Evolutionary conservation across 2,888 invertebrate genomes (phyloP), one percentile per base, ranked within the genome.

Genomic region (Zaprionus obscuricornis): DNA sequence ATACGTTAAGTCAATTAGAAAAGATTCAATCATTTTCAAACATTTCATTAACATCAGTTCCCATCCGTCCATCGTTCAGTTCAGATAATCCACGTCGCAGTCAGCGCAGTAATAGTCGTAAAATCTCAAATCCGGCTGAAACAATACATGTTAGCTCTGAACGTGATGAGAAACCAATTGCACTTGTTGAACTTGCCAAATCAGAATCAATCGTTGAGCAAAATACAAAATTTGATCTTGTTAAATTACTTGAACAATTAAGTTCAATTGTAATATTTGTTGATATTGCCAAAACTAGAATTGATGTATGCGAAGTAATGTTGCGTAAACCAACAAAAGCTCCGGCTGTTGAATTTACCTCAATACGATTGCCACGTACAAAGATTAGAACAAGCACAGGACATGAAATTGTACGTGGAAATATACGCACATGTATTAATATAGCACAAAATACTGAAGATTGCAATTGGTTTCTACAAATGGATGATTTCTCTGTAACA

Each of bases 101-200:
- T 0, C 88, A 85, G 8, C 77, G 86, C 1, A 37, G 29, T 2
- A 86, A 82, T 49, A 63, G 78, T 6, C 84, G 89, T 7, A 88
- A 86, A 60, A 68, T 87, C 10, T 85, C 87, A 1, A 79, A 86
- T 16, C 89, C 90, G 0, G 89, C 87, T 42, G 90, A 90, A 68
- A 90, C 90, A 0, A 76, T 90, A 39, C 90, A 90, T 43, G 82
- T 87, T 1, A 90, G 90, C 40, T 90, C 90, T 0, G 90, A 90
- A 31, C 87, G 88, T 1, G 90, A 89, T 31, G 89, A 90, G 29
- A 86, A 85, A 58, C 77, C 31, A 33, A 64, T 10, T 1, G 7
- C 52, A 0, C 46, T 54, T 1, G 2, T 17, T 1, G 74, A 77
- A 3, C 52, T 29, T 4, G 6, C 46, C 0, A 59, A 16, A 1